Percentiles rank a stretch among this genome's conserved stretches.
These are phyloP conservation scores for Meghimatium bilineatum DNA, from an alignment of 2,888 invertebrate genomes.

Conservation along the genomic window DNA sequence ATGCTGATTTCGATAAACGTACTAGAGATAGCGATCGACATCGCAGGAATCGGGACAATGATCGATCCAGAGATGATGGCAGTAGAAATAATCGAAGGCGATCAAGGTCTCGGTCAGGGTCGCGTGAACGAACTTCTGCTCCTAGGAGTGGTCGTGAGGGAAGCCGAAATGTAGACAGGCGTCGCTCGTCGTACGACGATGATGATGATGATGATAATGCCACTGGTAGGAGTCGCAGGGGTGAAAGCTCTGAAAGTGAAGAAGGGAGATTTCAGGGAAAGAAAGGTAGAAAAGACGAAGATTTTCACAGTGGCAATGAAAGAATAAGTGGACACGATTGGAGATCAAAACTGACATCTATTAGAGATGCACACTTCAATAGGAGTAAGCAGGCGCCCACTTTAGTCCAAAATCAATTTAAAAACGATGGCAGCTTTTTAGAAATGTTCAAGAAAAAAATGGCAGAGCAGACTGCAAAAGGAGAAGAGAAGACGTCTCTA, in stretches of 20 bases:
- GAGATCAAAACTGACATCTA: slow-evolving; percentile 41
- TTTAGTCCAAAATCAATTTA: slow-evolving; percentile 79
- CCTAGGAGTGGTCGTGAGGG: not conserved
- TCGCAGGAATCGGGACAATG: not conserved
- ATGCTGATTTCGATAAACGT: slow-evolving; percentile 1
- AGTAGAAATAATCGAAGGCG: slow-evolving; percentile 20
- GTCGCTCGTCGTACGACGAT: not conserved
- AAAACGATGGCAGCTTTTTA: slow-evolving; percentile 92
- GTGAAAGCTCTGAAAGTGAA: not conserved
- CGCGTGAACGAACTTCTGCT: slow-evolving; percentile 19
- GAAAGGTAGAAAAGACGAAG: slow-evolving; percentile 12
- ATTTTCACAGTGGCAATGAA: slow-evolving; percentile 3
- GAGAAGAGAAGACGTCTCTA: slow-evolving; percentile 27
- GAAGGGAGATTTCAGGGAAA: not conserved
- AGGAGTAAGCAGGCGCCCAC: slow-evolving; percentile 33
- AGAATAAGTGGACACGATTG: slow-evolving; percentile 40
- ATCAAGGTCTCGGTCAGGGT: slow-evolving; percentile 44
- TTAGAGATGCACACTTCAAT: slow-evolving; percentile 39
- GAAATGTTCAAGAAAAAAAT: slow-evolving; percentile 91
- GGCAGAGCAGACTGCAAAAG: slow-evolving; percentile 76
- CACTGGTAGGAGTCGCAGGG: not conserved
- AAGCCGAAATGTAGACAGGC: slow-evolving; percentile 22
- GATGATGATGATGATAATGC: not conserved
- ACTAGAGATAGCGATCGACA: slow-evolving; percentile 15
- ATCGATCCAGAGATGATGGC: slow-evolving; percentile 14